Base-by-base conservation (phyloP, 2,113 vertebrate species). In the Ahaetulla prasina region DNA sequence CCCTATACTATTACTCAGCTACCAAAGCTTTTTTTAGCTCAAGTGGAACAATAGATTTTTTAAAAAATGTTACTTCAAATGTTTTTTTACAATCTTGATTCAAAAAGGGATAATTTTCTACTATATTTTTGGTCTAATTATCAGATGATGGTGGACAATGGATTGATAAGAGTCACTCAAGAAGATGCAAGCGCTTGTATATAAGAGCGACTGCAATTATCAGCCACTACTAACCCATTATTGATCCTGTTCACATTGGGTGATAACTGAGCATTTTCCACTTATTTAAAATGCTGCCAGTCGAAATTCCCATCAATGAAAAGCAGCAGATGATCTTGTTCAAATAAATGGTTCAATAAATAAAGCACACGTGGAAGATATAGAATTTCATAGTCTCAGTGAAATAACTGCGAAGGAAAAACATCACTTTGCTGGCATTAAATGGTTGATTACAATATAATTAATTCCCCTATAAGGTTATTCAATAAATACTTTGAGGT, bases 201-300 rank as follows among this genome's bases (percentile, higher is more conserved):
- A 94, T 98, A 98, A 98, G 98, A 98, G 98, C 98, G 97, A 94
- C 98, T 97, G 98, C 98, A 98, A 99, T 99, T 99, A 98, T 97
- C 98, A 98, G 98, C 98, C 98, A 98, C 98, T 97, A 98, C 98
- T 97, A 97, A 98, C 97, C 97, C 95, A 97, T 97, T 98, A 98
- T 98, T 98, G 98, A 98, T 98, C 98, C 96, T 93, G 95, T 96
- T 97, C 98, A 97, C 97, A 96, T 96, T 95, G 97, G 98, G 98
- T 98, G 98, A 98, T 97, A 97, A 98, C 96, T 96, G 98, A 98
- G 98, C 98, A 97, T 98, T 98, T 98, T 98, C 98, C 98, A 99
- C 98, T 99, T 98, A 98, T 96, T 96, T 98, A 98, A 98, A 99
- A 98, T 98, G 98, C 97, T 98, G 97, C 98, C 98, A 97, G 98